Evolutionary conservation across 2,888 invertebrate species (phyloP).

Genomic region (Clitarchus hookeri): DNA sequence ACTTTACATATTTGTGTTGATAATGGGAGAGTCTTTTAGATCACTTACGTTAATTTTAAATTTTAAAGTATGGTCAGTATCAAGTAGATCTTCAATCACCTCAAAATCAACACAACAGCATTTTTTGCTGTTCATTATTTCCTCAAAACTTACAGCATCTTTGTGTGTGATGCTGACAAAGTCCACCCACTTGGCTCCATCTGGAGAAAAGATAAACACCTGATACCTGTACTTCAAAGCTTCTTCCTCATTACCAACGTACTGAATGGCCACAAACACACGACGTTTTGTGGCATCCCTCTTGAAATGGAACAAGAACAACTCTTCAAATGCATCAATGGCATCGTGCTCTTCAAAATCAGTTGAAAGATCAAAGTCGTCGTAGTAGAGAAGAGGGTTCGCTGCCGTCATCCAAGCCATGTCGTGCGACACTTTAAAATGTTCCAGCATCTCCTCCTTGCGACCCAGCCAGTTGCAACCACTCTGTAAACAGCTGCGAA

Average conservation of each 20-base stretch:
- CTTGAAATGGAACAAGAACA: constrained; percentile 5
- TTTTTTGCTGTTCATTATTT: background rate
- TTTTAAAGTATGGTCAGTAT: background rate
- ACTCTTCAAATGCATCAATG: background rate
- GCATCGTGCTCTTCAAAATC: background rate
- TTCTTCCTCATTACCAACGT: background rate
- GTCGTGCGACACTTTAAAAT: background rate
- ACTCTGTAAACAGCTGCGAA: background rate
- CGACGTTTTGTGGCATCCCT: background rate
- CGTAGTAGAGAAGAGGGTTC: background rate
- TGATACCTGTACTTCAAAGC: background rate
- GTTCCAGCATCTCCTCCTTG: background rate
- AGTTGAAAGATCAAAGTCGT: background rate
- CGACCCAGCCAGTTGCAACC: background rate
- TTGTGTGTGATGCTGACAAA: background rate
- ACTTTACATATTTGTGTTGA: no score
- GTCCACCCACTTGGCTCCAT: background rate
- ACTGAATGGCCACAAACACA: background rate
- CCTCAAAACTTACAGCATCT: background rate
- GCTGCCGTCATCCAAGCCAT: background rate
- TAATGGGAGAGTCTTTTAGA: no score
- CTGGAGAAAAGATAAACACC: background rate
- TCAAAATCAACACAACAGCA: background rate
- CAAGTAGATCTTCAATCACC: background rate
- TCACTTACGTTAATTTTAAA: background rate